Evolutionary conservation across 2,113 vertebrate species (phyloP), one percentile per base, ranked within the genome.

Genomic region (Seriola aureovittata): DNA sequence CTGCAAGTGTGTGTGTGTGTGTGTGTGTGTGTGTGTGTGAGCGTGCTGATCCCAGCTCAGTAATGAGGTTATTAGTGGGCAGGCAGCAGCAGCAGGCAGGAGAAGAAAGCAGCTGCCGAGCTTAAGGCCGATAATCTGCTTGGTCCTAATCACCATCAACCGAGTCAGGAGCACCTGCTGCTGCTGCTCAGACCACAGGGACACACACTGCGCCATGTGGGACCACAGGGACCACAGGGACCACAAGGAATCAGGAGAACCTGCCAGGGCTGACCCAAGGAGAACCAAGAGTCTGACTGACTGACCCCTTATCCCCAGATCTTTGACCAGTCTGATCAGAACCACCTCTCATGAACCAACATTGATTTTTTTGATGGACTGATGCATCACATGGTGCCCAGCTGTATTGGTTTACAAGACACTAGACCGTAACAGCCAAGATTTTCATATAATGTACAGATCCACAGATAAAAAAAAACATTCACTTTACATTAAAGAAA

Each of bases 101-200:
- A 87, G 89, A 93, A 89, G 82, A 90, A 91, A 93, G 90, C 91
- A 93, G 90, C 88, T 92, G 88, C 78, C 58, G 57, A 88, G 92
- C 80, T 94, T 93, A 94, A 90, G 87, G 67, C 60, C 16, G 58
- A 68, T 93, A 94, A 95, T 94, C 94, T 93, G 76, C 92, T 94
- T 94, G 91, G 85, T 90, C 84, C 90, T 93, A 95, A 95, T 95
- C 93, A 91, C 81, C 77, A 88, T 89, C 91, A 92, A 89, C 88
- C 86, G 86, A 94, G 91, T 93, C 88, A 92, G 88, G 80, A 92
- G 93, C 92, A 94, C 91, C 91, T 94, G 93, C 89, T 90, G 79
- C 85, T 85, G 57, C 85, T 72, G 48, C 76, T 85, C 75, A 40
- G 70, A 73, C 87, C 85, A 71, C 62, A 80, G 71, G 17, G 60